Evolutionary conservation across 2,113 vertebrate species (phyloP).

Genomic region (Urocitellus parryii): DNA sequence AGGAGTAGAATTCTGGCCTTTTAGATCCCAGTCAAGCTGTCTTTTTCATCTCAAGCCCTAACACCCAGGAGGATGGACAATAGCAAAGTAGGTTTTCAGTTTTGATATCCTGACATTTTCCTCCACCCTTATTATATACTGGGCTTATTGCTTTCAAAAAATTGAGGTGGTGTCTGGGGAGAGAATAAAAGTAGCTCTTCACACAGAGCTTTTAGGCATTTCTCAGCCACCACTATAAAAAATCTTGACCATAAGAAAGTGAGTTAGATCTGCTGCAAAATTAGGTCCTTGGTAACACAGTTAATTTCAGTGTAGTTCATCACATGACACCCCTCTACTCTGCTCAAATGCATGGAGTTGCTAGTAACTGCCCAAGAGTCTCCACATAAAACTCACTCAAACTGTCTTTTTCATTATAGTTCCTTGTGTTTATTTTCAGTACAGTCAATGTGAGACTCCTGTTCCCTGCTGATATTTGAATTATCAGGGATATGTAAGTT

Average conservation of each 20-base stretch:
- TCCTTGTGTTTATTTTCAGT: neutral
- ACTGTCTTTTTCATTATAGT: neutral
- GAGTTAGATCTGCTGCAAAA: neutral
- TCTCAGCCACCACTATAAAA: neutral
- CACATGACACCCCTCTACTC: neutral
- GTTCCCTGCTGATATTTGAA: neutral
- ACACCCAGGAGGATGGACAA: neutral
- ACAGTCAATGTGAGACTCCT: neutral
- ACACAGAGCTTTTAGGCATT: neutral
- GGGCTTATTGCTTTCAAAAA: neutral
- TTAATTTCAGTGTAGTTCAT: neutral
- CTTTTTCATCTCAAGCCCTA: neutral
- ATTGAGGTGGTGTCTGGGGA: neutral
- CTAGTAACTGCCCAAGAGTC: neutral
- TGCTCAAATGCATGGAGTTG: neutral
- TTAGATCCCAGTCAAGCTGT: neutral
- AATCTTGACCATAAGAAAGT: neutral
- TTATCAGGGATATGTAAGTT: neutral
- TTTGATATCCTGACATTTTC: neutral
- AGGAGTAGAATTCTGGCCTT: neutral
- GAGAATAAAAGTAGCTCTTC: neutral
- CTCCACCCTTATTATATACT: neutral
- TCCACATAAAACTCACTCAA: neutral
- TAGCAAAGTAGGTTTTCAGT: neutral
- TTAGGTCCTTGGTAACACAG: neutral